Conservation (phyloP, 2,113 vertebrate genomes). For the Atrichornis clamosus region DNA sequence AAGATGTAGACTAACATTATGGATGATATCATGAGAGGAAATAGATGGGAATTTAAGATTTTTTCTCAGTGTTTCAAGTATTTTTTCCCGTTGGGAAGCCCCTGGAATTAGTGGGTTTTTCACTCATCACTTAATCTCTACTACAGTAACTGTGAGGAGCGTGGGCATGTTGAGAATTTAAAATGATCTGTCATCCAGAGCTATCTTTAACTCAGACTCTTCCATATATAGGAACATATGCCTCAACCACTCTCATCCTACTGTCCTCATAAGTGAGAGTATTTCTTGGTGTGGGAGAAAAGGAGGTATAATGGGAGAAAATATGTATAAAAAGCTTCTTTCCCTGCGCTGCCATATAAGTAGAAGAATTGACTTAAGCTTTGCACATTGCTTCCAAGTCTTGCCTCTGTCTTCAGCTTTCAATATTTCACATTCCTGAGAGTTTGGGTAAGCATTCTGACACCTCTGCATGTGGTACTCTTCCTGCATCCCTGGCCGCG, state of each 20-base stretch:
- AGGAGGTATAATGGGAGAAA: slow-evolving; percentile 3
- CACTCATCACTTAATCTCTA: neutral
- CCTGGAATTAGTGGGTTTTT: neutral
- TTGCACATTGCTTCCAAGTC: neutral
- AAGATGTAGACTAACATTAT: neutral
- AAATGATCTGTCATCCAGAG: neutral
- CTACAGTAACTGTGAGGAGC: neutral
- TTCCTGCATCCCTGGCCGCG: neutral
- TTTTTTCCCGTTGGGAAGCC: neutral
- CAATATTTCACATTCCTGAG: neutral
- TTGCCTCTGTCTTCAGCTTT: neutral
- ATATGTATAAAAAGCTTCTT: neutral
- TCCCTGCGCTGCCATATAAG: slow-evolving; percentile 22
- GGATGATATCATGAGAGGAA: neutral
- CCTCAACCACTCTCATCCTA: neutral
- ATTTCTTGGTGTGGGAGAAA: neutral
- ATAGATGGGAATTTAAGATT: neutral
- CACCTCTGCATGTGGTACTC: neutral
- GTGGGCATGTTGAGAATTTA: slow-evolving; percentile 18
- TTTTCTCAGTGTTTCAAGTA: neutral
- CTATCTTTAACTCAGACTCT: slow-evolving; percentile 34
- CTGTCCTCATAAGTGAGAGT: neutral
- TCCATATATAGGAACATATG: slow-evolving; percentile 40
- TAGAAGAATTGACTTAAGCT: slow-evolving; percentile 11
- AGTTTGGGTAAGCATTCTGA: neutral